These are phyloP conservation scores for Heliconius himera DNA, from an alignment of 1,140 invertebrate genomes.

Conservation along the genomic window DNA sequence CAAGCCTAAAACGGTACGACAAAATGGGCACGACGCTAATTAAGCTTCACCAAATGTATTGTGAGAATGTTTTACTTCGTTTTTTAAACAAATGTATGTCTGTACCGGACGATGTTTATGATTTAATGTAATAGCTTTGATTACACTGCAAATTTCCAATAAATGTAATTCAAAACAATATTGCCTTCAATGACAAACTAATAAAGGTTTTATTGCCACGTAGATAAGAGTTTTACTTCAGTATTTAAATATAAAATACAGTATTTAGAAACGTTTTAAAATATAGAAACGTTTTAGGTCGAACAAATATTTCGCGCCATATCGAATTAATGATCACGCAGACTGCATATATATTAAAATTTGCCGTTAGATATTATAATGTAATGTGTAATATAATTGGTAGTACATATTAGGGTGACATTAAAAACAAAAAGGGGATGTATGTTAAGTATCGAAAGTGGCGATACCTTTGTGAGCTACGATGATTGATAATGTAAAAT, in stretches of 20 bases:
- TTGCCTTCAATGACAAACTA: conserved; percentile 42
- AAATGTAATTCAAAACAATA: conserved; percentile 15
- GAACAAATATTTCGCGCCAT: background rate
- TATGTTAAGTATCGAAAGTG: conserved; percentile 3
- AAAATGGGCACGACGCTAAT: conserved; percentile 37
- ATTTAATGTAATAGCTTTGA: background rate
- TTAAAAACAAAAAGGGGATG: conserved; percentile 19
- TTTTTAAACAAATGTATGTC: background rate
- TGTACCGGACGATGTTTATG: background rate
- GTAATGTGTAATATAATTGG: conserved; percentile 11
- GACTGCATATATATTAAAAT: conserved; percentile 4
- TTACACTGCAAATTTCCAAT: conserved; percentile 7
- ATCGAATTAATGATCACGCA: conserved; percentile 8
- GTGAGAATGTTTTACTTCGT: conserved; percentile 8
- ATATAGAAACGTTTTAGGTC: background rate
- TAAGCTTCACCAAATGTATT: conserved; percentile 23
- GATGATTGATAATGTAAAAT: background rate
- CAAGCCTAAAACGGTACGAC: conserved; percentile 47
- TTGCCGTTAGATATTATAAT: background rate
- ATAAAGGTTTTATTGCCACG: conserved; percentile 36
- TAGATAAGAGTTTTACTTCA: background rate
- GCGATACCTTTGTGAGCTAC: background rate
- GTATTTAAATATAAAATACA: background rate
- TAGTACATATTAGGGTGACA: background rate
- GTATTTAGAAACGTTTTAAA: no score